A percentile compares a stretch with the other conserved stretches of the same genome.
These are phyloP conservation scores for Tenthredo amoena DNA, from an alignment of 2,888 invertebrate species.

Conservation along the genomic window DNA sequence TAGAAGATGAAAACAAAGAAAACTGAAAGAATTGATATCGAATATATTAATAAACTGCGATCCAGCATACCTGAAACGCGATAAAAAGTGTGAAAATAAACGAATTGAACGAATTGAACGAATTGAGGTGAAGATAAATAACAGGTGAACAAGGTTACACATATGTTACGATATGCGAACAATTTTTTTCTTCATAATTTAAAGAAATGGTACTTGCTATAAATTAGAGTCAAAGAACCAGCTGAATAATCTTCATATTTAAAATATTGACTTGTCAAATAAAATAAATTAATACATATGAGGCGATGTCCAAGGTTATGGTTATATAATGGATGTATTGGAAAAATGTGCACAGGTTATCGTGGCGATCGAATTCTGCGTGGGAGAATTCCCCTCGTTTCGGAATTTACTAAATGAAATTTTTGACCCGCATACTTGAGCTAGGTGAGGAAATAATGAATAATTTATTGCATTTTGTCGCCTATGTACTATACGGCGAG, in stretches of 20 bases:
- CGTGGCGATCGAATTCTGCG: not conserved
- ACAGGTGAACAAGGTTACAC: not conserved
- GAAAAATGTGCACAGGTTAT: not conserved
- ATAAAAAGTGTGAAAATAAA: not conserved
- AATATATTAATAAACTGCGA: too few species aligned
- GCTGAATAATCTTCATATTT: not conserved
- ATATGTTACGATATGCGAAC: not conserved
- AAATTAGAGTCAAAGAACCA: not conserved
- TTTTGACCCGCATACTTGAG: not conserved
- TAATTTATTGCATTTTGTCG: too few species aligned
- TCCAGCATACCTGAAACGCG: not conserved
- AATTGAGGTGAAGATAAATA: not conserved
- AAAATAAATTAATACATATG: not conserved
- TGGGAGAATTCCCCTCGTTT: not conserved
- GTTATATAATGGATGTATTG: not conserved
- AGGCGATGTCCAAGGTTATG: not conserved
- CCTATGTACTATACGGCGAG: too few species aligned
- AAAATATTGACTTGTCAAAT: not conserved
- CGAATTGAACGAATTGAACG: not conserved
- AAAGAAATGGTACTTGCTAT: not conserved
- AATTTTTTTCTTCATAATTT: not conserved
- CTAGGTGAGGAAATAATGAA: not conserved
- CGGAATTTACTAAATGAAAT: not conserved
- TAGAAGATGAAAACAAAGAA: not conserved
- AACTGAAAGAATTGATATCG: not conserved